Conservation (phyloP, 2,888 invertebrate genomes). For the Leucoma salicis region DNA sequence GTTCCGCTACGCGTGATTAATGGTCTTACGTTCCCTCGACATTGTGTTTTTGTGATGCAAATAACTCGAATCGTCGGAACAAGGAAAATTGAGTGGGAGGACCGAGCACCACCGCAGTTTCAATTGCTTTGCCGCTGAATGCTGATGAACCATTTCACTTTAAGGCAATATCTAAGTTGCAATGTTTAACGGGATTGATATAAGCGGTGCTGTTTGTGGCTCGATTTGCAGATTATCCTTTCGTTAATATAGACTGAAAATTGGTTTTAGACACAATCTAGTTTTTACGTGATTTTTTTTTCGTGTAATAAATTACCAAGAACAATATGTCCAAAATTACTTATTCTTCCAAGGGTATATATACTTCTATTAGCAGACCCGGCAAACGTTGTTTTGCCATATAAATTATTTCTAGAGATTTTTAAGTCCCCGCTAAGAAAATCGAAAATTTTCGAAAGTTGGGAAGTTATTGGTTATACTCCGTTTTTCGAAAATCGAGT, state of each 20-base stretch:
- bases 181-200: constrained; percentile 50
- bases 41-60: constrained; percentile 82
- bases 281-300: too few relatives aligned
- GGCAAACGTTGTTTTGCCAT: too few relatives aligned
- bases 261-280: too few relatives aligned
- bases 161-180: constrained; percentile 64
- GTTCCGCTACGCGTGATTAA: constrained; percentile 77
- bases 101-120: constrained; percentile 75
- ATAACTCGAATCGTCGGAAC: constrained; percentile 79
- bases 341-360: too few relatives aligned
- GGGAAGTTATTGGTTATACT: too few relatives aligned
- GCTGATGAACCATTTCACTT: constrained; percentile 76
- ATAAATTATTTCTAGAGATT: too few relatives aligned
- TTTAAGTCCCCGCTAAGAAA: too few relatives aligned
- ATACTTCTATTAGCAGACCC: too few relatives aligned
- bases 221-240: constrained; percentile 10
- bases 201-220: constrained; percentile 41
- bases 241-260: neutral
- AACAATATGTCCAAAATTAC: too few relatives aligned
- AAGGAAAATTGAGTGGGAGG: constrained; percentile 79
- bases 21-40: constrained; percentile 76
- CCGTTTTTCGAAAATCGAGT: too few relatives aligned
- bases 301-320: too few relatives aligned
- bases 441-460: too few relatives aligned
- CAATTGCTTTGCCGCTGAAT: constrained; percentile 78